Evolutionary conservation across 1,140 invertebrate genomes (phyloP), one percentile per base, ranked within the genome.

Genomic region (Dendrolimus punctatus): DNA sequence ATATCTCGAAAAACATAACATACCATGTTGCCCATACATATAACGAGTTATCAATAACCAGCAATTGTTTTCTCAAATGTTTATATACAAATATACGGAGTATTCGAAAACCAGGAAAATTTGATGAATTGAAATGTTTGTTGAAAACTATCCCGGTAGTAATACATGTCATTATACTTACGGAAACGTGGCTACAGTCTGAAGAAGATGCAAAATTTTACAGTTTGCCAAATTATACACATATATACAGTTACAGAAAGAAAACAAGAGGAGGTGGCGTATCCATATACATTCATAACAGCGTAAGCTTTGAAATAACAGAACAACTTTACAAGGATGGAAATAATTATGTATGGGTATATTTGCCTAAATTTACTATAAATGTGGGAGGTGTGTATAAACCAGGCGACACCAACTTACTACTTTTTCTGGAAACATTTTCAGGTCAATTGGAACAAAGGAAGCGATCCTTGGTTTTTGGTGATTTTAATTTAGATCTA

Each of bases 41-140:
- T 40, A 5, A 8, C 4, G 40, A 58, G 6, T 4, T 58, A 39
- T 46, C 6, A 40, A 41, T 10, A 8, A 52, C 37, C 10, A n/a
- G 23, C 4, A 50, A 52, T 8, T 57, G 51, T 6, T 39, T 10
- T 9, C 43, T 62, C 5, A 51, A 51, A 10, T 55, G 51, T 40
- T 40, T 66, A 5, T 62, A 66, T 10, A 49, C 49, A n/a, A 66
- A 66, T 45, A 46, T 50, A 0, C 45, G 59, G 5, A 62, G 63
- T 49, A 48, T 60, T 5, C 37, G 45, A 6, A 62, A 59, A 7
- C 39, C 37, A 8, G 63, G 63, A 5, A 66, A 66, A 55, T 41
- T 66, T 5, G 63, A 62, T 23, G 63, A 62, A 46, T n/a, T 62
- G 9, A 54, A 57, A 55, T 57, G 55, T 39, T 39, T 51, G 0